A percentile compares a stretch with the other conserved stretches of the same genome.
Evolutionary conservation across 2,113 vertebrate genomes (phyloP).

Genomic region (Triplophysa siluroides): DNA sequence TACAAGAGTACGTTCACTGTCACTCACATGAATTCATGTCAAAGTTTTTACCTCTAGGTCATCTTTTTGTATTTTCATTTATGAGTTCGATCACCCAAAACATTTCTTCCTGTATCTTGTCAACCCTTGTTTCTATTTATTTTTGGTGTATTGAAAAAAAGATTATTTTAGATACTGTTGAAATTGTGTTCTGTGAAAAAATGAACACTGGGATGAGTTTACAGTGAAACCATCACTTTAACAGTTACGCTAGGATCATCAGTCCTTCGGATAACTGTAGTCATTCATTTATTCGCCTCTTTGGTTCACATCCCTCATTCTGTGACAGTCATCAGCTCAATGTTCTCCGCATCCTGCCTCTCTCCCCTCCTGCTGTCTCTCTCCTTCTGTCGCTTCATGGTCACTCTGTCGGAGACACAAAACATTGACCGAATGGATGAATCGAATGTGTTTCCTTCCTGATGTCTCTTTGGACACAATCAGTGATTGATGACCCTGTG

Average conservation of each 20-base stretch:
- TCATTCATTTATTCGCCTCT: background rate
- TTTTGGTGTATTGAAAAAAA: background rate
- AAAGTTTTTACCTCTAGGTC: background rate
- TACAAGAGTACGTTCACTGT: background rate
- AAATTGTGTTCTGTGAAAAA: background rate
- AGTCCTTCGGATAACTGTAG: background rate
- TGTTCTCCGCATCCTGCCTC: conserved; percentile 4
- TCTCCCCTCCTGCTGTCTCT: conserved; percentile 1
- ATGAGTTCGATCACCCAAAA: background rate
- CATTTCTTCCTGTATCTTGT: background rate
- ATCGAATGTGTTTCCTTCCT: conserved; percentile 15
- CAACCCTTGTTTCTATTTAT: background rate
- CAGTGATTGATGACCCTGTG: background rate
- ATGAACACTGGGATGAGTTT: background rate
- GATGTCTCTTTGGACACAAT: background rate
- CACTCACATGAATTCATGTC: conserved; percentile 19
- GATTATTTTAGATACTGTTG: background rate
- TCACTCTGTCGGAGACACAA: conserved; percentile 9
- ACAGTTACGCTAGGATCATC: background rate
- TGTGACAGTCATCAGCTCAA: background rate
- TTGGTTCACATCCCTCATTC: conserved; percentile 2
- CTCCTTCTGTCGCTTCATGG: conserved; percentile 23
- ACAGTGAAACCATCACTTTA: background rate
- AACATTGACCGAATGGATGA: conserved; percentile 14
- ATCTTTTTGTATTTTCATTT: background rate